phyloP scores from a whole-genome alignment of 2,113 vertebrate species.

The Chinchilla lanigera region DNA sequence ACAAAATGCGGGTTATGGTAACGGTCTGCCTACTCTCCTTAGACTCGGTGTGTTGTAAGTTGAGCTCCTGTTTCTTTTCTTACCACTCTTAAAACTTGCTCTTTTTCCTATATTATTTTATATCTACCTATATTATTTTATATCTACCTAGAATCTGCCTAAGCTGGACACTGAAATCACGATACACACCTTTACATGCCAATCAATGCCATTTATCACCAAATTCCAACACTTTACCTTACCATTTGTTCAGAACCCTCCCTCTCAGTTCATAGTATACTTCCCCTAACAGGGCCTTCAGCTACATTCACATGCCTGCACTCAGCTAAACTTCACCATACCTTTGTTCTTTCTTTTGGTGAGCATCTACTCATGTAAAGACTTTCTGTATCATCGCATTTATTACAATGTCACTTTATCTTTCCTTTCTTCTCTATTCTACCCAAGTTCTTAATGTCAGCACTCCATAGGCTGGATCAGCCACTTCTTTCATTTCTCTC shows the following conservation, averaged over 20 bases:
- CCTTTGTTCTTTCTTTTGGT: conserved; percentile 8
- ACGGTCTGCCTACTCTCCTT: not conserved
- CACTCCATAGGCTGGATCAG: not conserved
- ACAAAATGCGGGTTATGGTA: not conserved
- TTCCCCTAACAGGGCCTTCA: not conserved
- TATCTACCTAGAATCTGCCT: not conserved
- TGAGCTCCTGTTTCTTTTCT: not conserved
- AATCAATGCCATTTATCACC: not conserved
- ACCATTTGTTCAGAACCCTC: not conserved
- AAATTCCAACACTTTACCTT: not conserved
- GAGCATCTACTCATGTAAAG: not conserved
- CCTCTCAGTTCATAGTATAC: not conserved
- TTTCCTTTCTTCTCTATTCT: not conserved
- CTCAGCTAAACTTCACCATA: not conserved
- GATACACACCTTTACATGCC: not conserved
- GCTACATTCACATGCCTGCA: not conserved
- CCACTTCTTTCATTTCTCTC: not conserved
- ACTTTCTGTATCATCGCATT: not conserved
- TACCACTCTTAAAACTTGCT: not conserved
- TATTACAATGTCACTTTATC: not conserved
- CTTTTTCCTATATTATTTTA: not conserved
- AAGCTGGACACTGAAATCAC: not conserved
- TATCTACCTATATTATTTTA: not conserved
- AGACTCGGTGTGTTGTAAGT: not conserved
- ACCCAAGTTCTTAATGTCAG: not conserved